Base-by-base conservation (phyloP, 2,888 invertebrate species). In the Conistra vaccinii region DNA sequence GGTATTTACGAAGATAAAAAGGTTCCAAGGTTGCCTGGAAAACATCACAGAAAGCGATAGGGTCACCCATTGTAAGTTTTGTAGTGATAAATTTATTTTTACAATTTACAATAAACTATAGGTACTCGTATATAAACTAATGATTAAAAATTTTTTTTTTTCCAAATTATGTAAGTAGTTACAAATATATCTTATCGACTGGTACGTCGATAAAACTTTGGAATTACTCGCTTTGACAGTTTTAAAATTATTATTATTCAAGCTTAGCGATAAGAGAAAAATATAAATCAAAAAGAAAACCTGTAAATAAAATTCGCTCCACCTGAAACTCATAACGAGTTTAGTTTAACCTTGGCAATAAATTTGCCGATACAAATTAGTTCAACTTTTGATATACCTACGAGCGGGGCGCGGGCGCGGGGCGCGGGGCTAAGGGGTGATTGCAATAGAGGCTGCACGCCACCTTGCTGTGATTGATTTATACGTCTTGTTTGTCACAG, bases 401-500 rank as follows among this genome's bases (percentile, higher is more conserved):
- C 90, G 92, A 88, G 63, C 58, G 69, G 80, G 26, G 78, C 5
- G 63, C 32, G n/a, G 62, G 57, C n/a, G 90, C 90, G 91, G 75
- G 57, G 68, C 57, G 83, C 69, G 84, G 81, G 72, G 81, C 73
- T 73, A 91, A 90, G 91, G 93, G 92, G 92, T 85, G 89, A 87
- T 87, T 95, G 96, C 96, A 96, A 95, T 95, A 94, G 94, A 94
- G 90, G 90, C 90, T 94, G 95, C 94, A 95, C 95, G 89, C 95
- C 96, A 95, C 95, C 95, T 95, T 95, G 94, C 93, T 85, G 78
- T 95, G 96, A 96, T 96, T 96, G 96, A 96, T 96, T 96, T 96
- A 96, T 96, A 93, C 94, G 93, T 96, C 95, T 96, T 96, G 96
- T 96, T 96, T 96, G 96, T 96, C 96, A 96, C 95, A 90, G 92